Conservation (phyloP, 2,113 vertebrate genomes). For the Ageneiosus marmoratus region DNA sequence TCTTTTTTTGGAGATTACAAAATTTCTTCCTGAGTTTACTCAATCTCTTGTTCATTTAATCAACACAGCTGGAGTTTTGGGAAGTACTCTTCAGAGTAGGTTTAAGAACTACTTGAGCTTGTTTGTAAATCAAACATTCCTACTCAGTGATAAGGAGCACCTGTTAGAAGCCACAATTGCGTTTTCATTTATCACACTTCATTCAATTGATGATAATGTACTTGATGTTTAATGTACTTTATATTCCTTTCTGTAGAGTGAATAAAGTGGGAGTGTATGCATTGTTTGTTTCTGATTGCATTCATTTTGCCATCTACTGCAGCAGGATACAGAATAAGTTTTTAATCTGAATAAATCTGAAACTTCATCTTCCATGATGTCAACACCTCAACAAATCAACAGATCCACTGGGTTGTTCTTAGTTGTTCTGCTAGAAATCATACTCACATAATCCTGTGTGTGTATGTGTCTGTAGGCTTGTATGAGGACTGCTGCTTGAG, state of each 20-base stretch:
- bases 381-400: not conserved
- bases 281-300: constrained; percentile 13
- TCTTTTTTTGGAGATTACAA: not conserved
- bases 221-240: not conserved
- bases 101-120: not conserved
- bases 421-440: not conserved
- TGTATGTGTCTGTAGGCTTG: constrained; percentile 53
- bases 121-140: constrained; percentile 27
- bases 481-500: constrained; percentile 75
- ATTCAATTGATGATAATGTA: not conserved
- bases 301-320: not conserved
- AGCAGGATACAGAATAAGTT: not conserved
- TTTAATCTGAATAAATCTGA: not conserved
- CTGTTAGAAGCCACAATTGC: not conserved
- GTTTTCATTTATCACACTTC: not conserved
- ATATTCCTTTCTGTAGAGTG: not conserved
- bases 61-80: not conserved
- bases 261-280: not conserved
- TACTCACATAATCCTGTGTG: constrained; percentile 6
- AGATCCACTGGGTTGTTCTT: not conserved
- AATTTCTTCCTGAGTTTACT: not conserved
- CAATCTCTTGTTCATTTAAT: not conserved
- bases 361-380: not conserved
- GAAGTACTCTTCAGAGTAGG: not conserved
- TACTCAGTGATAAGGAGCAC: not conserved